Base-by-base conservation (phyloP, 1,140 invertebrate genomes). In the Eufriesea mexicana region DNA sequence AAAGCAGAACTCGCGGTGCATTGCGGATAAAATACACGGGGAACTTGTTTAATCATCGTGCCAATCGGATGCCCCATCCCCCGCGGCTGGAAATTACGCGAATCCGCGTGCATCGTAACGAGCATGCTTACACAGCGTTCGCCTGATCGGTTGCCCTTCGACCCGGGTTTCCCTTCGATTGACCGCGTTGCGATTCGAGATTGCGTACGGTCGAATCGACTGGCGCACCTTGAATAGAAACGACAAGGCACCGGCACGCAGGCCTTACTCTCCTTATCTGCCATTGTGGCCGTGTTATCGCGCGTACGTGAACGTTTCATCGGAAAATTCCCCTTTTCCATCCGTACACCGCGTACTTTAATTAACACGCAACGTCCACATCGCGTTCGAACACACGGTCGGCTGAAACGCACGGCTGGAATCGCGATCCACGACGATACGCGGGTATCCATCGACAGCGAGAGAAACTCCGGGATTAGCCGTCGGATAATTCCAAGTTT, bases 211-310 rank as follows among this genome's bases (percentile, higher is more conserved):
- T 59, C 55, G 81, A 76, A 78, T 71, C 49, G 62, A 76, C 42
- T 71, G 49, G 71, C 51, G 72, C 77, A 86, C 80, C 75, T 86
- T 79, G 75, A 86, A 77, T 83, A 86, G 85, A 77, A 86, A 83
- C 61, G 62, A 73, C 84, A 84, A 75, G 59, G 73, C 84, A 71
- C 4, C 49, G 73, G 67, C 84, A 80, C 84, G 85, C 85, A 72
- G 71, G 79, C 86, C 86, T 87, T 83, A 83, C 80, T 87, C 86
- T 72, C 70, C 86, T 86, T 87, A 86, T 86, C 86, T 75, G 72
- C 51, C 55, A 86, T 84, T 85, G 85, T 71, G 68, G 83, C 59
- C 47, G 49, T 35, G 23, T 8, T 80, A 74, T 74, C 57, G n/a
- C 35, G 72, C 47, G n/a, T 59, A 66, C 59, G 59, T 80, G 78